phyloP scores from a whole-genome alignment of 2,888 invertebrate species.

The Dynastes grantii region DNA sequence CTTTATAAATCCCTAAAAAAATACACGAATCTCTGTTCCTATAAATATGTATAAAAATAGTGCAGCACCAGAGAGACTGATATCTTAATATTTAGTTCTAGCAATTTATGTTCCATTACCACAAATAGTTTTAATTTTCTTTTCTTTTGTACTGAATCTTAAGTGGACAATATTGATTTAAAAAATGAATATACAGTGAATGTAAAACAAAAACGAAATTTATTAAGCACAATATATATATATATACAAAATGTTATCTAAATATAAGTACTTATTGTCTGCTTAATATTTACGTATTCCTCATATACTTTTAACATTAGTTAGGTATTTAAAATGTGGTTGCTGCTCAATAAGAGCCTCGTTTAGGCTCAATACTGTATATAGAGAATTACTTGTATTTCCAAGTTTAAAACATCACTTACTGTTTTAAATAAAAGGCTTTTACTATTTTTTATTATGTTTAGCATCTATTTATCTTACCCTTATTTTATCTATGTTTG shows the following conservation, averaged over 20 bases:
- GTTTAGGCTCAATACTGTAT: conserved; percentile 49
- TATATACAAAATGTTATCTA: not conserved
- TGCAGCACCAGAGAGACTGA: conserved; percentile 55
- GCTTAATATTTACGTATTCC: conserved; percentile 45
- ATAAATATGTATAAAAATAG: conserved; percentile 49
- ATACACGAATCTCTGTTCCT: conserved; percentile 57
- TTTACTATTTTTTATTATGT: conserved; percentile 44
- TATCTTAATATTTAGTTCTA: conserved; percentile 45
- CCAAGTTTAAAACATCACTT: conserved; percentile 49
- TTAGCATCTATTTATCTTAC: conserved; percentile 37
- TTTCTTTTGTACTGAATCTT: conserved; percentile 42
- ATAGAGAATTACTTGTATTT: conserved; percentile 46
- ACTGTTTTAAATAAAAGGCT: conserved; percentile 46
- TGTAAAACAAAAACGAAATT: not conserved
- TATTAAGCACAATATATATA: not conserved
- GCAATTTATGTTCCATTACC: conserved; percentile 51
- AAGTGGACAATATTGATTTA: conserved; percentile 46
- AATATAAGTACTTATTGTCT: conserved; percentile 43
- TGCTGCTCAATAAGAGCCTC: conserved; percentile 51
- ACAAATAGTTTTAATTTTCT: conserved; percentile 43
- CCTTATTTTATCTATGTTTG: conserved; percentile 39
- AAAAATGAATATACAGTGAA: conserved; percentile 9
- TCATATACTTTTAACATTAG: conserved; percentile 35
- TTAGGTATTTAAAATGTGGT: conserved; percentile 45
- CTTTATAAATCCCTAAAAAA: conserved; percentile 39